phyloP scores from a whole-genome alignment of 2,888 invertebrate species.

The Glyphotaelius pellucidus region DNA sequence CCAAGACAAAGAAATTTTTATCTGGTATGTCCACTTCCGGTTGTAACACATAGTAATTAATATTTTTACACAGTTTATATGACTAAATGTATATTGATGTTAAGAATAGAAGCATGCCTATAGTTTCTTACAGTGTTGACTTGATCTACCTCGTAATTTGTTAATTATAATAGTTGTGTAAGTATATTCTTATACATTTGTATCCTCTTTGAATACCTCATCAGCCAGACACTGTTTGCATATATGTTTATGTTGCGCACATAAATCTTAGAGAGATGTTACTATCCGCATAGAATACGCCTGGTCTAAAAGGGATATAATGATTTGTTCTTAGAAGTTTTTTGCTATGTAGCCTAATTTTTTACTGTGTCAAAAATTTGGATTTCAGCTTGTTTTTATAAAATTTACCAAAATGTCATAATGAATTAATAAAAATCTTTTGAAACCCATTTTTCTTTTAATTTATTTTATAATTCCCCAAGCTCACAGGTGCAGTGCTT shows the following conservation, averaged over 20 bases:
- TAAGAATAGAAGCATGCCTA: constrained; percentile 49
- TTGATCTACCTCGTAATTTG: constrained; percentile 51
- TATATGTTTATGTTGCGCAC: constrained; percentile 33
- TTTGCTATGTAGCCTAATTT: constrained; percentile 54
- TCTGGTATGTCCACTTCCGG: constrained; percentile 34
- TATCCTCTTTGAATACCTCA: constrained; percentile 44
- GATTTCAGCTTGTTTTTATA: constrained; percentile 51
- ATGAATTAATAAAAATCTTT: constrained; percentile 13
- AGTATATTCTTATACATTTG: constrained; percentile 49
- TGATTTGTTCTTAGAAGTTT: constrained; percentile 52
- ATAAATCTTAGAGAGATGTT: constrained; percentile 11
- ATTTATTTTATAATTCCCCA: background rate
- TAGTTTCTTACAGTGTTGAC: constrained; percentile 45
- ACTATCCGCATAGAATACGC: background rate
- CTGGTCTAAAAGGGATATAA: constrained; percentile 41
- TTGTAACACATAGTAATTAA: constrained; percentile 17
- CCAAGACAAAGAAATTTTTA: constrained; percentile 23
- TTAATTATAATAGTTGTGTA: constrained; percentile 43
- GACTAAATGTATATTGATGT: constrained; percentile 44
- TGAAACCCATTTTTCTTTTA: background rate
- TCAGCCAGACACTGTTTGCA: background rate
- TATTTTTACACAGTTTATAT: constrained; percentile 47
- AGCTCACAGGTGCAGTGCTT: background rate
- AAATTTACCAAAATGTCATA: constrained; percentile 41
- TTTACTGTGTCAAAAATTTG: constrained; percentile 51